phyloP scores from a whole-genome alignment of 2,113 vertebrate species.

The Phycodurus eques region DNA sequence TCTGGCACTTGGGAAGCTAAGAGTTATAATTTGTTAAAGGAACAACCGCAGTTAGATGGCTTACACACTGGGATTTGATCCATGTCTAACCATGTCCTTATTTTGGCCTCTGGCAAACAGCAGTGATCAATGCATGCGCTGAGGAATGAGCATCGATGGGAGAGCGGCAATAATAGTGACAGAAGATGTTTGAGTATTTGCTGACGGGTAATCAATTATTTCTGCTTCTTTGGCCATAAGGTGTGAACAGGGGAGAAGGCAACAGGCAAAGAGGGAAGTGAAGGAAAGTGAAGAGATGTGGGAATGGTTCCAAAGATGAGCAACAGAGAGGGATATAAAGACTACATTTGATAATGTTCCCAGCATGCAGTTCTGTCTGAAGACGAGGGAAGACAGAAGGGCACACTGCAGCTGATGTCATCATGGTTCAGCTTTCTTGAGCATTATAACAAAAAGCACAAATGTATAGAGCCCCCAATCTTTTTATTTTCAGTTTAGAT shows the following conservation, averaged over 20 bases:
- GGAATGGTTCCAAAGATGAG: conserved; percentile 17
- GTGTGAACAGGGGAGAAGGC: conserved; percentile 24
- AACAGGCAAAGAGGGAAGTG: conserved; percentile 5
- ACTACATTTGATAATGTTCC: conserved; percentile 20
- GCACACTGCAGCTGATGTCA: conserved; percentile 1
- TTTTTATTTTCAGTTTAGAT: not conserved
- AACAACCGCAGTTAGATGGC: conserved; percentile 8
- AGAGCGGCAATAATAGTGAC: conserved; percentile 8
- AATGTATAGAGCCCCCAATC: not conserved
- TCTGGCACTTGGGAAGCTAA: conserved; percentile 15
- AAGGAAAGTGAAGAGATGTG: conserved; percentile 5
- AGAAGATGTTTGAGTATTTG: conserved; percentile 20
- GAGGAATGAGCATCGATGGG: conserved; percentile 3
- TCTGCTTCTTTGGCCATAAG: conserved; percentile 16
- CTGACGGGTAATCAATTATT: conserved; percentile 59
- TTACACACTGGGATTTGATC: conserved; percentile 11
- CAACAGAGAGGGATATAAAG: conserved; percentile 46
- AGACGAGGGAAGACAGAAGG: not conserved
- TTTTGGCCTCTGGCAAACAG: conserved; percentile 15
- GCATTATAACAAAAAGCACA: not conserved
- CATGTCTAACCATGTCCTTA: conserved; percentile 8
- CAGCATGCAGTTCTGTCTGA: not conserved
- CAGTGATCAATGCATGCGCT: conserved; percentile 7
- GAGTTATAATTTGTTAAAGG: conserved; percentile 3
- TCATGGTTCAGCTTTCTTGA: not conserved